Evolutionary conservation across 1,140 invertebrate species (phyloP).

Genomic region (Acromyrmex charruanus): DNA sequence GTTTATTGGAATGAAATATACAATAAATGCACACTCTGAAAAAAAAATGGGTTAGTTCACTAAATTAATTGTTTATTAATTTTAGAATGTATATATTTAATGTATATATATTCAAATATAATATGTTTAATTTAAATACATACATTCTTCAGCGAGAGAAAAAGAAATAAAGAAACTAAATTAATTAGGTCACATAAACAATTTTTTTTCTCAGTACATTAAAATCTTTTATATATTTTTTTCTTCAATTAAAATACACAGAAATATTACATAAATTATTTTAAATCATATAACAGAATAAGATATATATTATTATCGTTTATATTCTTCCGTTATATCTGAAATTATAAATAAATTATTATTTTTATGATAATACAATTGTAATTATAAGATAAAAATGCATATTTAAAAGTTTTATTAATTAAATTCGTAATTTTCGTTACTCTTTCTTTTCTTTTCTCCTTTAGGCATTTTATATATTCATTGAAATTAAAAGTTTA

Average conservation of each 20-base stretch:
- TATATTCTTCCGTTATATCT: neutral
- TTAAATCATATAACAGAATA: neutral
- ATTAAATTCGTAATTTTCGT: neutral
- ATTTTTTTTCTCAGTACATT: neutral
- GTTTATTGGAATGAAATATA: neutral
- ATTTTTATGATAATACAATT: neutral
- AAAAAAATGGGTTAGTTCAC: too few species aligned
- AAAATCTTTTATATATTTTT: neutral
- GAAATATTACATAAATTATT: slow-evolving; percentile 1
- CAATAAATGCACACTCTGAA: neutral
- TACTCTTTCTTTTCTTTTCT: neutral
- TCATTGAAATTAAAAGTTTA: neutral
- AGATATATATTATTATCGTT: neutral
- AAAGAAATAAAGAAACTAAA: too few species aligned
- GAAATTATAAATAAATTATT: neutral
- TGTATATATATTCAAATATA: too few species aligned
- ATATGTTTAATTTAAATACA: too few species aligned
- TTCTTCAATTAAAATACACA: neutral
- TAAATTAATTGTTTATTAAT: too few species aligned
- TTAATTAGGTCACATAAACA: too few species aligned
- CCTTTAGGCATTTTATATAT: neutral
- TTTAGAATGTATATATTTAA: too few species aligned
- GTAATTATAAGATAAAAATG: neutral
- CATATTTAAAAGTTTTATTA: neutral
- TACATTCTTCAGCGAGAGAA: too few species aligned